phyloP scores from a whole-genome alignment of 2,888 invertebrate genomes.

The Melitaea athalia region DNA sequence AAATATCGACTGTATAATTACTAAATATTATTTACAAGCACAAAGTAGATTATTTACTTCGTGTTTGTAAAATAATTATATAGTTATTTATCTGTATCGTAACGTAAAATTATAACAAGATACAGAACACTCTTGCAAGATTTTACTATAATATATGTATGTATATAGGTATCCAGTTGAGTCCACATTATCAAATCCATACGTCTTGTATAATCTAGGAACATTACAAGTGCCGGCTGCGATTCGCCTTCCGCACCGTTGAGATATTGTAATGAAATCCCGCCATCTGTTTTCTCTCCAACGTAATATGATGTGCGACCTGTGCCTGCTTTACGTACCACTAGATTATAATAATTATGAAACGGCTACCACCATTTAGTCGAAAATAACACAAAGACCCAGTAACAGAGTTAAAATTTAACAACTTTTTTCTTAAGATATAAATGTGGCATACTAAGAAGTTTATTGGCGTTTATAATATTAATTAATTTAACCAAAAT shows the following conservation, averaged over 20 bases:
- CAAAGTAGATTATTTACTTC: too few relatives aligned
- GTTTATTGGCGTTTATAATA: too few relatives aligned
- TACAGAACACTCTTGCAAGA: too few relatives aligned
- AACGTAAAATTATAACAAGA: not conserved
- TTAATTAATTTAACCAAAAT: not conserved
- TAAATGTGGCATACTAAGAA: too few relatives aligned
- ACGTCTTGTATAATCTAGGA: conserved; percentile 67
- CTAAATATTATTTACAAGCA: too few relatives aligned
- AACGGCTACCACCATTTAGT: conserved; percentile 28
- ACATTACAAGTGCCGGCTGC: conserved; percentile 66
- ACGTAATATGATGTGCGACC: conserved; percentile 66
- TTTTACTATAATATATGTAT: not conserved
- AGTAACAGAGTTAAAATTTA: too few relatives aligned
- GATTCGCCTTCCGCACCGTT: conserved; percentile 68
- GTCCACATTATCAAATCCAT: conserved; percentile 58
- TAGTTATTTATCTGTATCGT: not conserved
- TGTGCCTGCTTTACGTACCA: conserved; percentile 60
- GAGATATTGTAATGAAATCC: conserved; percentile 78
- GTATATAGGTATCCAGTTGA: conserved; percentile 26
- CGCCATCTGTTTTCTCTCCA: conserved; percentile 76
- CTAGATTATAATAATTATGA: conserved; percentile 45
- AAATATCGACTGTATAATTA: too few relatives aligned
- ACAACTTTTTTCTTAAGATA: too few relatives aligned
- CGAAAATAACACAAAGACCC: too few relatives aligned
- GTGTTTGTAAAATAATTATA: too few relatives aligned